phyloP scores from a whole-genome alignment of 2,113 vertebrate species.

The Cyprinodon tularosa region DNA sequence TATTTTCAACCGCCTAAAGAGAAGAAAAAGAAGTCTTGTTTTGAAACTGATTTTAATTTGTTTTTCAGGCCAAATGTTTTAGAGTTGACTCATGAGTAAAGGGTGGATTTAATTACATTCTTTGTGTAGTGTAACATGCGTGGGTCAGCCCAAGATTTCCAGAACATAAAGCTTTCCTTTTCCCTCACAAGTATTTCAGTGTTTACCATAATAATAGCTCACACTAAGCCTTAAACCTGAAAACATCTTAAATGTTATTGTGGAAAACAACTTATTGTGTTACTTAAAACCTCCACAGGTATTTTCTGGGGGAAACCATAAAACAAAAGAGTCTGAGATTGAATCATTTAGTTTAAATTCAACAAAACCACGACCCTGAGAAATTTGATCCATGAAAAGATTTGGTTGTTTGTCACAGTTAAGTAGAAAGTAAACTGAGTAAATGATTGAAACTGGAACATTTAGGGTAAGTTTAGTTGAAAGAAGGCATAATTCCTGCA shows the following conservation, averaged over 20 bases:
- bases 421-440: neutral
- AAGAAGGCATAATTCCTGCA: conserved; percentile 13
- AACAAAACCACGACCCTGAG: neutral
- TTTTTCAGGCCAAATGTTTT: neutral
- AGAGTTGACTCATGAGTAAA: neutral
- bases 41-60: neutral
- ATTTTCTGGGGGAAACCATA: neutral
- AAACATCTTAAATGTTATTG: neutral
- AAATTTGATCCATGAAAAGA: neutral
- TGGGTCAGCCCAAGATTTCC: neutral
- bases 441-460: neutral
- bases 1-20: too few species aligned
- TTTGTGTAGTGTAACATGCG: neutral
- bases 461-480: neutral
- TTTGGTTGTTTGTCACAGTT: neutral
- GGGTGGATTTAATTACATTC: neutral
- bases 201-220: neutral
- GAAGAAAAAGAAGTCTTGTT: neutral
- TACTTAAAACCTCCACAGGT: neutral
- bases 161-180: neutral
- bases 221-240: neutral
- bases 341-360: neutral
- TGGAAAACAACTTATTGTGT: neutral
- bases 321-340: neutral
- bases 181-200: neutral